Evolutionary conservation across 2,888 invertebrate genomes (phyloP).

Genomic region (Drosophila nr. perissopoda): DNA sequence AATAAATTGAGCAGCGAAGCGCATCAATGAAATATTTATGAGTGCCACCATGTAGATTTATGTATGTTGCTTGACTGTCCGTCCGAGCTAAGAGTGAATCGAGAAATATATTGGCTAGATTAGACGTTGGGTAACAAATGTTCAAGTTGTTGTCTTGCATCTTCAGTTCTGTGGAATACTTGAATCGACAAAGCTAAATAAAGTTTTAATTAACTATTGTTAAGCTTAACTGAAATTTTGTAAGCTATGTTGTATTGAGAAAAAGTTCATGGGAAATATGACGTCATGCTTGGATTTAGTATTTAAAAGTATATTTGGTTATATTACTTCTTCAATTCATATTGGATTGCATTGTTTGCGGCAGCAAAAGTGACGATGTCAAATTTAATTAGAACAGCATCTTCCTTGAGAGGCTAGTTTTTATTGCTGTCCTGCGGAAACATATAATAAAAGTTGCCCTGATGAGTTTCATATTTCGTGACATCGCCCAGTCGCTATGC

Average conservation of each 20-base stretch:
- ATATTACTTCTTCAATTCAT: background rate
- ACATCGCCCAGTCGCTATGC: background rate
- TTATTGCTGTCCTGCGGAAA: background rate
- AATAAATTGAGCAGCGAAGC: constrained; percentile 46
- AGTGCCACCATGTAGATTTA: constrained; percentile 64
- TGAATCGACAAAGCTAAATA: constrained; percentile 4
- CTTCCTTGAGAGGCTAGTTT: background rate
- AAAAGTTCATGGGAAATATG: background rate
- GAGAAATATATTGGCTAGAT: constrained; percentile 65
- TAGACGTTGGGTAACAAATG: constrained; percentile 26
- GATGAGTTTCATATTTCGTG: constrained; percentile 5
- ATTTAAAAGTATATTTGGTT: background rate
- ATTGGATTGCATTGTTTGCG: background rate
- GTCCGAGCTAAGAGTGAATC: constrained; percentile 39
- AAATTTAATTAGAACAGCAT: background rate
- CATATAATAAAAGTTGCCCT: background rate
- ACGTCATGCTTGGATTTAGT: background rate
- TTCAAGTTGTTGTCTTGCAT: constrained; percentile 5
- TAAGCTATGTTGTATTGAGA: background rate
- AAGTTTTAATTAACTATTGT: constrained; percentile 19
- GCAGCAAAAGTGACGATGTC: too few species aligned
- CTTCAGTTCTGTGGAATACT: constrained; percentile 14
- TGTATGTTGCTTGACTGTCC: constrained; percentile 41
- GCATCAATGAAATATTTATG: constrained; percentile 75
- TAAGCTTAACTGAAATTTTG: background rate